phyloP scores from a whole-genome alignment of 2,113 vertebrate genomes.

The Bothrops jararaca region DNA sequence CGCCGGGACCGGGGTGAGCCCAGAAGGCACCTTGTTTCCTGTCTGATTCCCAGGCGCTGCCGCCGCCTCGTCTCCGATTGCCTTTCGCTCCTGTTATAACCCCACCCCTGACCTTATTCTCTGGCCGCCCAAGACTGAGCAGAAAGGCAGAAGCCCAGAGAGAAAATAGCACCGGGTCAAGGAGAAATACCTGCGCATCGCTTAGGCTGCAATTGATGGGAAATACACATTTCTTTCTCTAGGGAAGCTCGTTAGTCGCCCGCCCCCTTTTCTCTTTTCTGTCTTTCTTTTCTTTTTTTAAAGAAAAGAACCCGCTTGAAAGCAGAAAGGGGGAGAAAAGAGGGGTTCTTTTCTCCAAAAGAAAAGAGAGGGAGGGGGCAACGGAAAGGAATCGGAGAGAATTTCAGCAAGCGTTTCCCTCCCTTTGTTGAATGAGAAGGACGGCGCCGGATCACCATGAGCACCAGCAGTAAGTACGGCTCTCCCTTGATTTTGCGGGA shows the following conservation, averaged over 20 bases:
- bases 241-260: too few species aligned
- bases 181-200: slow-evolving; percentile 38
- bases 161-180: not conserved
- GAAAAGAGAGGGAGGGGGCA: not conserved
- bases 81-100: not conserved
- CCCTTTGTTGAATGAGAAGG: slow-evolving; percentile 68
- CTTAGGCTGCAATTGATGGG: slow-evolving; percentile 9
- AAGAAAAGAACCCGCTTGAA: not conserved
- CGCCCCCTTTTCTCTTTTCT: too few species aligned
- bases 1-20: not conserved
- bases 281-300: not conserved
- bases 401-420: slow-evolving; percentile 56
- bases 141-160: slow-evolving; percentile 11
- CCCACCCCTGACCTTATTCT: slow-evolving; percentile 49
- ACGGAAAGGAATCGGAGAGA: slow-evolving; percentile 22
- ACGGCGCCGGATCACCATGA: slow-evolving; percentile 68
- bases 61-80: not conserved
- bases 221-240: not conserved
- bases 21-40: not conserved
- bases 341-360: not conserved
- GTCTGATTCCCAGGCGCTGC: not conserved
- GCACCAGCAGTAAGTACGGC: slow-evolving; percentile 76
- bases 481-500: slow-evolving; percentile 50
- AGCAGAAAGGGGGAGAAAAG: not conserved
- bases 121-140: slow-evolving; percentile 15